These are phyloP conservation scores for Cryptotis parvus DNA, from an alignment of 2,113 vertebrate genomes.

Conservation along the genomic window DNA sequence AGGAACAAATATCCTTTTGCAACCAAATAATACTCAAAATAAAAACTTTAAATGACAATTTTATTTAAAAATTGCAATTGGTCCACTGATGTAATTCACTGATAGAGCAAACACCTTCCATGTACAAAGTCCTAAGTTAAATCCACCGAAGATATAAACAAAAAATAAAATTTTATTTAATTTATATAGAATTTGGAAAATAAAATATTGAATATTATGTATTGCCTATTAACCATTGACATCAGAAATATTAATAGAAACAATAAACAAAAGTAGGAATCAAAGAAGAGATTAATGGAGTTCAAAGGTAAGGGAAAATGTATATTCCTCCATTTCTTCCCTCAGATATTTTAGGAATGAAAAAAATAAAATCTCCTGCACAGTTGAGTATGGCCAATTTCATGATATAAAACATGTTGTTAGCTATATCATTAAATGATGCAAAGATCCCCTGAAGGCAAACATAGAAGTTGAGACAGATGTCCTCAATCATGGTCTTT, in stretches of 20 bases:
- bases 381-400: constrained; percentile 51
- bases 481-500: constrained; percentile 73
- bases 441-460: constrained; percentile 65
- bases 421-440: constrained; percentile 69
- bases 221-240: not conserved
- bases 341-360: not conserved
- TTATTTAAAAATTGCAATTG: too few species aligned
- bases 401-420: constrained; percentile 61
- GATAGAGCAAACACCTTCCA: too few species aligned
- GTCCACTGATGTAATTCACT: too few species aligned
- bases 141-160: not conserved
- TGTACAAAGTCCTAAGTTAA: too few species aligned
- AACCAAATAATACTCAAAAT: not conserved
- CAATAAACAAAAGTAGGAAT: not conserved
- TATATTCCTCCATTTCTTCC: not conserved
- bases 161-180: not conserved
- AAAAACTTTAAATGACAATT: not conserved
- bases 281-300: not conserved
- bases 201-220: not conserved
- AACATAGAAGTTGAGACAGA: constrained; percentile 49
- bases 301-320: not conserved
- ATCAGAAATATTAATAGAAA: not conserved
- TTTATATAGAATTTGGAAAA: not conserved
- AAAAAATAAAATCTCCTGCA: constrained; percentile 35
- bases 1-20: not conserved